Conservation (phyloP, 2,888 invertebrate species). For the Oscheius sp. region DNA sequence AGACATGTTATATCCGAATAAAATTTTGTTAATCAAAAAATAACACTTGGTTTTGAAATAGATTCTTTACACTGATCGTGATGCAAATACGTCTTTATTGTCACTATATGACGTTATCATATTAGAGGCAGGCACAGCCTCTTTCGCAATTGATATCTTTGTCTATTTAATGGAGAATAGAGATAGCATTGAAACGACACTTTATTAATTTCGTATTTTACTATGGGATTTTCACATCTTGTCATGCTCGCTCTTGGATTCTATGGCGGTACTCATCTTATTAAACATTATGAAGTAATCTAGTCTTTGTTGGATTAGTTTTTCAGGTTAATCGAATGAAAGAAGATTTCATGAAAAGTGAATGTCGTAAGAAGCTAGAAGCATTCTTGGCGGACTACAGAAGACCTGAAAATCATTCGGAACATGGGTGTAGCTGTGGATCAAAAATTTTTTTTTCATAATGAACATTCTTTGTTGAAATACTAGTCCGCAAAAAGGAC, state of each 20-base stretch:
- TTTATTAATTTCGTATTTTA: too few species aligned
- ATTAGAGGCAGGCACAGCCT: background rate
- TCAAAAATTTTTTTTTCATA: background rate
- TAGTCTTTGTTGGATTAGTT: background rate
- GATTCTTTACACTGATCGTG: too few species aligned
- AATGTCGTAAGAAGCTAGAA: slow-evolving; percentile 7
- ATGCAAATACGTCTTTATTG: background rate
- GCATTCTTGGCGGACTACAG: slow-evolving; percentile 8
- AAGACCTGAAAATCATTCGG: background rate
- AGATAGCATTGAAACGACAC: too few species aligned
- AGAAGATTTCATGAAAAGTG: slow-evolving; percentile 15
- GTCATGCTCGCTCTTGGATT: slow-evolving; percentile 12
- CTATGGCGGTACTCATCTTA: slow-evolving; percentile 18
- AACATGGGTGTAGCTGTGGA: background rate
- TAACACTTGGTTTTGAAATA: too few species aligned
- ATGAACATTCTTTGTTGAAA: background rate
- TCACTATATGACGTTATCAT: background rate
- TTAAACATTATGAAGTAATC: slow-evolving; percentile 8
- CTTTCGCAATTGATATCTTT: background rate
- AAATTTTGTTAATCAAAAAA: too few species aligned
- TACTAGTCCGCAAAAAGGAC: background rate
- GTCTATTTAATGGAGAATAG: background rate
- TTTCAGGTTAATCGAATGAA: slow-evolving; percentile 12
- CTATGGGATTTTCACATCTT: slow-evolving; percentile 13
- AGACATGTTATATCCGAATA: too few species aligned